A percentile compares a stretch with the other conserved stretches of the same genome.
These are phyloP conservation scores for Aleiodes testaceus DNA, from an alignment of 2,888 invertebrate species.

Conservation along the genomic window DNA sequence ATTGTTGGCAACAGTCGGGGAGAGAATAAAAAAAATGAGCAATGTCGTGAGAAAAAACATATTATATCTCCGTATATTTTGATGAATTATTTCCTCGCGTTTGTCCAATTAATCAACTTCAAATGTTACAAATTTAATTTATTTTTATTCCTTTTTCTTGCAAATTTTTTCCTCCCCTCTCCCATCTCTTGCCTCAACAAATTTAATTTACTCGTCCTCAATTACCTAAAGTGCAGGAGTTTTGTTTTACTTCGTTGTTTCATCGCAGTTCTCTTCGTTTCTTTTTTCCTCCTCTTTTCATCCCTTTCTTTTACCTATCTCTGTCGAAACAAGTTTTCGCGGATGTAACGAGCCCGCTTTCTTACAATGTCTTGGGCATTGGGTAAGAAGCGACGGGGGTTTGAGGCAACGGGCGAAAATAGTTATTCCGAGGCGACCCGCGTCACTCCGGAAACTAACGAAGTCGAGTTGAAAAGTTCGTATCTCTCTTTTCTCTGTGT, in stretches of 20 bases:
- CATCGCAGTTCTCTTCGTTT: not conserved
- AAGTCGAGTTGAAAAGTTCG: conserved; percentile 43
- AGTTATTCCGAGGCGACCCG: conserved; percentile 44
- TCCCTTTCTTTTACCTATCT: conserved; percentile 1
- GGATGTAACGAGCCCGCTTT: conserved; percentile 27
- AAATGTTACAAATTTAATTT: not conserved
- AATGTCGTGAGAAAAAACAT: no score
- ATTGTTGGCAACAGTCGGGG: no score
- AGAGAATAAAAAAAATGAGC: no score
- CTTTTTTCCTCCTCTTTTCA: not conserved
- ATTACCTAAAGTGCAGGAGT: conserved; percentile 16
- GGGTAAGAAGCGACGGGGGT: conserved; percentile 6
- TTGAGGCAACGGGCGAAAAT: conserved; percentile 28
- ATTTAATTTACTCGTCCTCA: conserved; percentile 16
- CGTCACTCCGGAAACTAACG: conserved; percentile 44
- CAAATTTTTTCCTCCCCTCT: not conserved
- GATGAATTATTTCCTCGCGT: conserved; percentile 4
- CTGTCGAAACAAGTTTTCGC: conserved; percentile 29
- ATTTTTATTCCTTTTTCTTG: not conserved
- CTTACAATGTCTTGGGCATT: conserved; percentile 21
- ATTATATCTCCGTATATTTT: not conserved
- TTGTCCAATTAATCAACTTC: no score
- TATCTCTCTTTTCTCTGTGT: conserved; percentile 35
- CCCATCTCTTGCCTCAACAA: no score
- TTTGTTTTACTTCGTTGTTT: no score